Evolutionary conservation across 2,888 invertebrate species (phyloP).

Genomic region (Ariolimax columbianus): DNA sequence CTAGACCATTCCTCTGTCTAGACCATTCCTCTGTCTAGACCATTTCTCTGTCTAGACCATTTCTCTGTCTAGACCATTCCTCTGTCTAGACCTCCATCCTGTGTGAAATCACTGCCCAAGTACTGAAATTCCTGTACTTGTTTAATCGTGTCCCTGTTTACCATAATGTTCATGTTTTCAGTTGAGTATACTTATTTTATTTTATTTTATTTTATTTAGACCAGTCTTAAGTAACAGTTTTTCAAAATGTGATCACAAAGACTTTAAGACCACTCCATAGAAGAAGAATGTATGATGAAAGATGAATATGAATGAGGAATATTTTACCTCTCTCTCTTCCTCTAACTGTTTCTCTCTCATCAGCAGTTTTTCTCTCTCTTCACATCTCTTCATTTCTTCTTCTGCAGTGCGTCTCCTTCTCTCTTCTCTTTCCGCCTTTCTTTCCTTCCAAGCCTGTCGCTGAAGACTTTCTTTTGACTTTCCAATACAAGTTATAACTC

Average conservation of each 20-base stretch:
- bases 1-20: too few species aligned
- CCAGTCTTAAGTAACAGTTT: too few species aligned
- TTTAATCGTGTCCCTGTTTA: too few species aligned
- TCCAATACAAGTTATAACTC: slow-evolving; percentile 36
- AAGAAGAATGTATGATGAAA: neutral
- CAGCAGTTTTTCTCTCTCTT: slow-evolving; percentile 45
- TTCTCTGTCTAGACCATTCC: too few species aligned
- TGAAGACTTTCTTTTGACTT: slow-evolving; percentile 73
- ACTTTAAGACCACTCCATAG: neutral
- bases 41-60: too few species aligned
- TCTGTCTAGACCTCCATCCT: too few species aligned
- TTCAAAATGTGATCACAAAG: neutral
- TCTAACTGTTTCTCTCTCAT: slow-evolving; percentile 50
- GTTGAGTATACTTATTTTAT: too few species aligned
- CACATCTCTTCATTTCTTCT: slow-evolving; percentile 56
- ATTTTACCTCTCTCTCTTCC: slow-evolving; percentile 39
- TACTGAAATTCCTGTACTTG: too few species aligned
- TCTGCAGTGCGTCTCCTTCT: slow-evolving; percentile 60
- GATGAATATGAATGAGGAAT: neutral
- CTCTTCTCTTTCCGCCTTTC: slow-evolving; percentile 79
- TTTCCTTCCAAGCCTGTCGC: slow-evolving; percentile 66
- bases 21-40: too few species aligned
- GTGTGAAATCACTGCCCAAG: too few species aligned
- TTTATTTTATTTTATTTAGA: too few species aligned
- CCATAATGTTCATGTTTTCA: too few species aligned